Evolutionary conservation across 2,888 invertebrate genomes (phyloP), one percentile per base, ranked within the genome.

Genomic region (Dendrolimus pini): DNA sequence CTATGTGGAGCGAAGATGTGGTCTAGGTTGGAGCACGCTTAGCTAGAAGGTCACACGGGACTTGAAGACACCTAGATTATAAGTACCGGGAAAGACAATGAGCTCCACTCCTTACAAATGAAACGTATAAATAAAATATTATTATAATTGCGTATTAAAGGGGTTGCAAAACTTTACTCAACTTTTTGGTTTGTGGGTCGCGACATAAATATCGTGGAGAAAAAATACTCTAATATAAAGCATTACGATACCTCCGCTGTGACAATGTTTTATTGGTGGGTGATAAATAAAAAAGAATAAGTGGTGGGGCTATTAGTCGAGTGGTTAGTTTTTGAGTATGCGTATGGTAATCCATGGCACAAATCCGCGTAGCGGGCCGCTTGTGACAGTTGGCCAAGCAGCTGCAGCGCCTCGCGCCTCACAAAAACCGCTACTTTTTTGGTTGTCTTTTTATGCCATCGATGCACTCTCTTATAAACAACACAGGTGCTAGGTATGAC

Each of bases 401-500:
- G 88, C 89, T 89, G 89, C 85, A 72, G 65, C 75, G 77, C 76
- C 85, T 83, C 86, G 85, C 89, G 86, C 82, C 80, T 82, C 77
- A 88, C 82, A 89, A 89, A 89, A 90, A 88, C 87, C 79, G 78
- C 75, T 80, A 82, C 83, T 89, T 90, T 90, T 89, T 89, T 83
- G 75, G 78, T 80, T 73, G 77, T 74, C 81, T 87, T 90, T 90
- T 90, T 89, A 87, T 87, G 77, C 77, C 74, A 74, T 74, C 76
- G 81, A 82, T 81, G 83, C 85, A 87, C 84, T 87, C 80, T 84
- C 87, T 85, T 88, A 87, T 87, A 90, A 87, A 88, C 88, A 88
- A 90, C 89, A 90, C 89, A 90, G 89, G 89, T 90, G 89, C 89
- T 82, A 71, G 76, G 82, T 82, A 85, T 85, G 83, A 83, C 83